Conservation (phyloP, 2,113 vertebrate species). For the Chinchilla lanigera region DNA sequence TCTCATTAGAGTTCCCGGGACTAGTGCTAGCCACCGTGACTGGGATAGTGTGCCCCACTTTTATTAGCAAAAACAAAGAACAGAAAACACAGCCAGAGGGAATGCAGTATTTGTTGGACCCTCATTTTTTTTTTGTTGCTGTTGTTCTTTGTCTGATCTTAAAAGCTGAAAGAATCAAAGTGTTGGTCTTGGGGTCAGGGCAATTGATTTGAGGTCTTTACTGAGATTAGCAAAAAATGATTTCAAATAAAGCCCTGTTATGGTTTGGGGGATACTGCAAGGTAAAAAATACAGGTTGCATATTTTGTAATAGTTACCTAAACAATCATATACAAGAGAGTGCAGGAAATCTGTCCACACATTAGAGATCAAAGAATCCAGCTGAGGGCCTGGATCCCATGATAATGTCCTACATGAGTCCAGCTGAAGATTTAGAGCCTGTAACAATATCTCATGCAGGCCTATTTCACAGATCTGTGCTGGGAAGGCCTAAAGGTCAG, state of each 20-base stretch:
- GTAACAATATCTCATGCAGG: too few relatives aligned
- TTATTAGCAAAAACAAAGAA: not conserved
- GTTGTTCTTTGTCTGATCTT: not conserved
- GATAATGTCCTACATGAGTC: too few relatives aligned
- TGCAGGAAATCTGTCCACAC: too few relatives aligned
- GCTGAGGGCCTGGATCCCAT: too few relatives aligned
- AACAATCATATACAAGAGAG: too few relatives aligned
- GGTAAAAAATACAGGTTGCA: too few relatives aligned
- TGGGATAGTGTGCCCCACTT: not conserved
- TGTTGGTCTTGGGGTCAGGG: not conserved
- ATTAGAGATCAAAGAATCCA: too few relatives aligned
- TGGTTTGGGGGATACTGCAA: too few relatives aligned
- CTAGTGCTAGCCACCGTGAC: not conserved
- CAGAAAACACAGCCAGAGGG: not conserved
- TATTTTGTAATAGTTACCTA: too few relatives aligned
- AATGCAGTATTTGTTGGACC: not conserved
- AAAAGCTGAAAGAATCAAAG: not conserved
- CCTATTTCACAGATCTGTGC: too few relatives aligned
- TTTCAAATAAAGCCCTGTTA: not conserved
- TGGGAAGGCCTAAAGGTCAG: too few relatives aligned
- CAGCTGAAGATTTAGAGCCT: too few relatives aligned
- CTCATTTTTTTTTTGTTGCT: not conserved
- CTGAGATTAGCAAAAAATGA: slow-evolving; percentile 10
- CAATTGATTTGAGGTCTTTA: not conserved
- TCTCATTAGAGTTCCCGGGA: not conserved